Evolutionary conservation across 2,797 vertebrate genomes (phyloP).

Genomic region (Naso thynnoides): DNA sequence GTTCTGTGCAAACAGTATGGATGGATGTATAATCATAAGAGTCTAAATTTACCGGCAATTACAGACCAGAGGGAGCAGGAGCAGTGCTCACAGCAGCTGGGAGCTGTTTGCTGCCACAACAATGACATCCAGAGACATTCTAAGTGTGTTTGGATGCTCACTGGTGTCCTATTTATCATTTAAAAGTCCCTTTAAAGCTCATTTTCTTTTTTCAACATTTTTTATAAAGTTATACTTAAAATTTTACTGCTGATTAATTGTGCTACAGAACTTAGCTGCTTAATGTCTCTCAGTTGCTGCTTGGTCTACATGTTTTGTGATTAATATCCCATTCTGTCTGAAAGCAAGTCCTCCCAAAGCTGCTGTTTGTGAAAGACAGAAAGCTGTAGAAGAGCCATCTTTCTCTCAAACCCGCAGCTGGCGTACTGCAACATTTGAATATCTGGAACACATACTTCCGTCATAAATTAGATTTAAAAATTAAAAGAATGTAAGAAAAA

Average conservation of each 20-base stretch:
- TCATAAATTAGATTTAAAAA: too few relatives aligned
- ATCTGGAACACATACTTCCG: too few relatives aligned
- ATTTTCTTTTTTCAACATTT: not conserved
- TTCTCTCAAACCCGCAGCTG: not conserved
- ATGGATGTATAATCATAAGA: not conserved
- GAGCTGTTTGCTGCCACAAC: slow-evolving; percentile 18
- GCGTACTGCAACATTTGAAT: too few relatives aligned
- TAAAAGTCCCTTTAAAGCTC: not conserved
- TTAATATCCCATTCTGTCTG: not conserved
- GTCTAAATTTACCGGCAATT: not conserved
- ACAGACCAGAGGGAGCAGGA: not conserved
- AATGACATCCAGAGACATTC: slow-evolving; percentile 10
- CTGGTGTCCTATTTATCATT: not conserved
- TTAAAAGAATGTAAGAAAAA: too few relatives aligned
- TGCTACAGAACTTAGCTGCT: not conserved
- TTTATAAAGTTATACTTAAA: not conserved
- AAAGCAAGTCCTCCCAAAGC: not conserved
- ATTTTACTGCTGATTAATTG: not conserved
- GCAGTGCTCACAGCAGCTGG: not conserved
- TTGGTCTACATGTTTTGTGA: not conserved
- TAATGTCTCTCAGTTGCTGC: slow-evolving; percentile 1
- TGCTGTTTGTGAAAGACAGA: slow-evolving; percentile 4
- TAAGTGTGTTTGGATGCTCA: slow-evolving; percentile 1
- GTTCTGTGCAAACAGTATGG: not conserved
- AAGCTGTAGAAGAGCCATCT: not conserved